phyloP scores from a whole-genome alignment of 2,888 invertebrate genomes.

The Phragmatobia fuliginosa region DNA sequence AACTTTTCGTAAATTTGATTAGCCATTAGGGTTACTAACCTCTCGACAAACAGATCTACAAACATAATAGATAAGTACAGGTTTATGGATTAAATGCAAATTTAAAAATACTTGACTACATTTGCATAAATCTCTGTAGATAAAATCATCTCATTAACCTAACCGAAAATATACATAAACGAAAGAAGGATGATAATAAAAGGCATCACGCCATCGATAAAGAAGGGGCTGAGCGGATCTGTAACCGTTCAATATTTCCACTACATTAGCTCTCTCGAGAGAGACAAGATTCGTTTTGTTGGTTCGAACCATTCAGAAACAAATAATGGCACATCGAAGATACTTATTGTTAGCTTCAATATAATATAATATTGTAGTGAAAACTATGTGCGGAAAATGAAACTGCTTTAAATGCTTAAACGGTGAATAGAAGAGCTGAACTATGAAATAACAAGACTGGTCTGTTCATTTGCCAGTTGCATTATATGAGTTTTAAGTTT shows the following conservation, averaged over 20 bases:
- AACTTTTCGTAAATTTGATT: too few relatives aligned
- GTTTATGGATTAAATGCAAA: neutral
- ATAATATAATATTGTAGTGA: conserved; percentile 13
- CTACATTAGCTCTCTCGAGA: conserved; percentile 35
- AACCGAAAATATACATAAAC: conserved; percentile 36
- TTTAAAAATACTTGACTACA: neutral
- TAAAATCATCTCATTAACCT: neutral
- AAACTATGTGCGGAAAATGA: neutral
- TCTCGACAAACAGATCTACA: too few relatives aligned
- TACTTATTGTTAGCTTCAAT: conserved; percentile 17
- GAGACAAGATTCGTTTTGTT: conserved; percentile 28
- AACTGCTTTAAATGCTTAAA: neutral
- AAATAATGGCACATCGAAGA: conserved; percentile 21
- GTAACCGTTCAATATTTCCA: conserved; percentile 42
- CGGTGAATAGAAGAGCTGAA: too few relatives aligned
- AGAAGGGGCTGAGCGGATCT: conserved; percentile 35
- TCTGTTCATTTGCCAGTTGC: too few relatives aligned
- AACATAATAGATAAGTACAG: too few relatives aligned
- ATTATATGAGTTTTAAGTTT: too few relatives aligned
- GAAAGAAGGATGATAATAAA: conserved; percentile 31
- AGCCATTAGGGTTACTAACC: too few relatives aligned
- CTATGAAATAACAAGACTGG: too few relatives aligned
- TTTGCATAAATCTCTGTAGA: neutral
- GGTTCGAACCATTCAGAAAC: conserved; percentile 29
- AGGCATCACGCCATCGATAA: conserved; percentile 34